Conservation (phyloP, 2,888 invertebrate genomes). For the Hirtodrosophila histrioides region DNA sequence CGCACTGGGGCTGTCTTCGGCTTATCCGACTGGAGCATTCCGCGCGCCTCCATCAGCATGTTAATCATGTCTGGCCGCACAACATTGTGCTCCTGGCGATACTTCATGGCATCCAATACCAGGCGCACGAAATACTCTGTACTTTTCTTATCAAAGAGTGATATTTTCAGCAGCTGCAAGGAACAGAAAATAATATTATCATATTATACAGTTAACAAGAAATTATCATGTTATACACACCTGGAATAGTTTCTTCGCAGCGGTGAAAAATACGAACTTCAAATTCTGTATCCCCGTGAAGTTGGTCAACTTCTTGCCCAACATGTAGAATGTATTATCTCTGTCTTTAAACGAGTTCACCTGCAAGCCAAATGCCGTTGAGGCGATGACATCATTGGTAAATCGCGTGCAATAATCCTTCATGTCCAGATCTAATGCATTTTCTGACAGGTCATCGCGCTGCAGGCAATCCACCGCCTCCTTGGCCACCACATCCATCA, state of each 20-base stretch:
- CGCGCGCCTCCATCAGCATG: conserved; percentile 85
- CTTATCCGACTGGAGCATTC: conserved; percentile 81
- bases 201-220: not conserved
- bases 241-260: not conserved
- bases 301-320: conserved; percentile 85
- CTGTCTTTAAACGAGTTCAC: conserved; percentile 85
- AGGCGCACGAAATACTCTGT: conserved; percentile 84
- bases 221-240: not conserved
- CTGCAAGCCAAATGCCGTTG: conserved; percentile 84
- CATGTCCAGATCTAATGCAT: conserved; percentile 75
- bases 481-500: conserved; percentile 81
- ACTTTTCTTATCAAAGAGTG: conserved; percentile 80
- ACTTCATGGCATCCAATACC: conserved; percentile 84
- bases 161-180: conserved; percentile 63
- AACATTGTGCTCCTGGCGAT: conserved; percentile 85
- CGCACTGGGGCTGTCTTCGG: conserved; percentile 49
- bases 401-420: conserved; percentile 82
- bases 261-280: not conserved
- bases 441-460: conserved; percentile 12
- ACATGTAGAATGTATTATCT: conserved; percentile 86
- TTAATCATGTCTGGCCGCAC: conserved; percentile 86
- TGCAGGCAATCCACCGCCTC: conserved; percentile 58
- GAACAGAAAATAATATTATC: not conserved
- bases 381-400: conserved; percentile 84
- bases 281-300: conserved; percentile 64